phyloP scores from a whole-genome alignment of 2,113 vertebrate genomes.

The Eudyptes chrysolophus region DNA sequence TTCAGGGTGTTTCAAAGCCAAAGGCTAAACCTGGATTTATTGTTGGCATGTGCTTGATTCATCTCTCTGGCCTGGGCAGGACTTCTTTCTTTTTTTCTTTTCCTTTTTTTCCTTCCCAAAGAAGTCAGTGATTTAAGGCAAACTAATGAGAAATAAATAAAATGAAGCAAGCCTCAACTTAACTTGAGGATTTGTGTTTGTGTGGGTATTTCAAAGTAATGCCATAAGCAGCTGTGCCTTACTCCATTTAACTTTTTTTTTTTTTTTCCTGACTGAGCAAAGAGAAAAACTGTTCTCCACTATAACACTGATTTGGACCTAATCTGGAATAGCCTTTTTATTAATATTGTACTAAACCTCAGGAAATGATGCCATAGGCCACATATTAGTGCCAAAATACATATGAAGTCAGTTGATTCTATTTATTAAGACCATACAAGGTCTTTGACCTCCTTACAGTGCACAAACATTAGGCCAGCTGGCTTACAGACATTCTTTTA shows the following conservation, averaged over 20 bases:
- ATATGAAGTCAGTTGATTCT: slow-evolving; percentile 73
- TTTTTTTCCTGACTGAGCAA: slow-evolving; percentile 42
- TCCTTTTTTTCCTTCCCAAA: background rate
- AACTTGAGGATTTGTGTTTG: slow-evolving; percentile 20
- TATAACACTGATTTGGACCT: slow-evolving; percentile 39
- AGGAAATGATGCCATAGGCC: slow-evolving; percentile 79
- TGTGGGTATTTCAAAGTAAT: slow-evolving; percentile 32
- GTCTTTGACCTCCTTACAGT: slow-evolving; percentile 58
- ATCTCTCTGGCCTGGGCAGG: background rate
- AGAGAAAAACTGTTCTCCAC: slow-evolving; percentile 43
- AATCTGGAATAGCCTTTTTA: slow-evolving; percentile 70
- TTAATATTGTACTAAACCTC: slow-evolving; percentile 75
- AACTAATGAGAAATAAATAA: slow-evolving; percentile 43
- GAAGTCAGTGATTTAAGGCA: slow-evolving; percentile 37
- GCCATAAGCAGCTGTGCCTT: slow-evolving; percentile 6
- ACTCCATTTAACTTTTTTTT: background rate
- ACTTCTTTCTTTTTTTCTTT: background rate
- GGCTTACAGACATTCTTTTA: slow-evolving; percentile 64
- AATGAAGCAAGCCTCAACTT: slow-evolving; percentile 21
- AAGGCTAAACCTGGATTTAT: slow-evolving; percentile 67
- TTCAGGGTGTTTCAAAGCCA: slow-evolving; percentile 60
- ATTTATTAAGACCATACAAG: slow-evolving; percentile 78
- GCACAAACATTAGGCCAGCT: slow-evolving; percentile 64
- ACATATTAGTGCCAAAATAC: slow-evolving; percentile 77
- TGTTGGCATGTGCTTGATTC: background rate